Evolutionary conservation across 2,113 vertebrate species (phyloP), one percentile per base, ranked within the genome.

Genomic region (Cettia cetti): DNA sequence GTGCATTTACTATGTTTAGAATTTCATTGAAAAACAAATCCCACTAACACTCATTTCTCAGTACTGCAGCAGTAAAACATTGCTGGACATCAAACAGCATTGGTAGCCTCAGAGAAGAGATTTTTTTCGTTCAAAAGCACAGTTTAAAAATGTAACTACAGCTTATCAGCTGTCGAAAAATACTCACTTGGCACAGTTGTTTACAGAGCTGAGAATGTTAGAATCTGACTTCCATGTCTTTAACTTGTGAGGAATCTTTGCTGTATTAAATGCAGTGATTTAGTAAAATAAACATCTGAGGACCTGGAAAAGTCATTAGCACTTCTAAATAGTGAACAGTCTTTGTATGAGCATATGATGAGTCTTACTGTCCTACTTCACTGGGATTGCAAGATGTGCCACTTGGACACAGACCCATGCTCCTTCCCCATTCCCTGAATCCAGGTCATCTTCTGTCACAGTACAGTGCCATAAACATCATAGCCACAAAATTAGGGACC

Each of bases 1-100:
- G 83, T 75, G 21, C n/a, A 33, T 94, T 94, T 92, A 74, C 97
- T 97, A 92, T 95, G 96, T 95, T 98, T 97, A 97, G 97, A 45
- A 79, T 94, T 96, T 84, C 85, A 94, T 60, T 94, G 83, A 89
- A 91, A 94, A 96, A 75, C 84, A 92, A 92, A 93, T 89, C 72
- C 85, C 86, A 64, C 53, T 78, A 56, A 77, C 78, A 27, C 26
- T 78, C 20, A 10, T 71, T 83, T 50, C 40, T 69, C 20, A 7
- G 75, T 66, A 21, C 21, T 44, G 3, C 52, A 26, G 81, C 54
- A 78, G 91, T 74, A 56, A 84, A 92, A 80, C 44, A 47, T 52
- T 59, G 78, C 71, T 49, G 23, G 56, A 79, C 33, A 39, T 92
- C 86, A 90, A 61, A 53, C n/a, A 79, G 31, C 35, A 27, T 89